A percentile compares a stretch with the other conserved stretches of the same genome.
phyloP scores from a whole-genome alignment of 92 coral and sea anemone genomes.

The Epizoanthus scotinus region DNA sequence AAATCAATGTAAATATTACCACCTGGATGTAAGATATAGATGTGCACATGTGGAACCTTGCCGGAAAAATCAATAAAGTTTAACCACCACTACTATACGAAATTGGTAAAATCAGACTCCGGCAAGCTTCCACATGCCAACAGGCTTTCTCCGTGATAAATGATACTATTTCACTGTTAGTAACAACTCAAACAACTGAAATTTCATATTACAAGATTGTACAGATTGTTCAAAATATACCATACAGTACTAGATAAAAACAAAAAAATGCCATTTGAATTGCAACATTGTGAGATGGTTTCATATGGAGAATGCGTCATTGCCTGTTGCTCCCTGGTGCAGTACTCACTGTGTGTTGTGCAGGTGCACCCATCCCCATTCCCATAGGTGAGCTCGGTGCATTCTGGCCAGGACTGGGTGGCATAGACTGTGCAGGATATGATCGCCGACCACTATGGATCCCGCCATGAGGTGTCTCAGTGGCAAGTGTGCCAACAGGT shows the following conservation, averaged over 20 bases:
- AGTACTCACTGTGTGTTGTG: conserved; percentile 60
- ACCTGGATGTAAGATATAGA: too few species aligned
- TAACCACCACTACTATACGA: too few species aligned
- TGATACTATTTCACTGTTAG: background rate
- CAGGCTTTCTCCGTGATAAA: background rate
- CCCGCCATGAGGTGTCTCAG: conserved; percentile 58
- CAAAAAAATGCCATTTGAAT: too few species aligned
- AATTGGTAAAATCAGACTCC: too few species aligned
- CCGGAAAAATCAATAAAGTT: background rate
- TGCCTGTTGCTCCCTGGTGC: conserved; percentile 30
- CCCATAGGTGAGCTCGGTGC: conserved; percentile 41
- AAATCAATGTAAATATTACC: too few species aligned
- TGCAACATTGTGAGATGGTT: too few species aligned
- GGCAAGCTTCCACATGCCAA: conserved; percentile 14
- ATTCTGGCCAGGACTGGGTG: conserved; percentile 57
- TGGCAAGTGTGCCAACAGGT: background rate
- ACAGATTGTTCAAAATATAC: background rate
- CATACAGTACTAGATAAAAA: too few species aligned
- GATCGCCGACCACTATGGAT: conserved; percentile 63
- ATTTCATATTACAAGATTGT: background rate
- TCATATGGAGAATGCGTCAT: background rate
- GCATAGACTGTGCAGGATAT: conserved; percentile 64
- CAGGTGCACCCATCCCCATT: conserved; percentile 34
- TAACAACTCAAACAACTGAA: background rate
- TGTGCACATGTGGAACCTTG: background rate